These are phyloP conservation scores for Micromussa lordhowensis DNA, from an alignment of 92 coral and sea anemone species.

Conservation along the genomic window DNA sequence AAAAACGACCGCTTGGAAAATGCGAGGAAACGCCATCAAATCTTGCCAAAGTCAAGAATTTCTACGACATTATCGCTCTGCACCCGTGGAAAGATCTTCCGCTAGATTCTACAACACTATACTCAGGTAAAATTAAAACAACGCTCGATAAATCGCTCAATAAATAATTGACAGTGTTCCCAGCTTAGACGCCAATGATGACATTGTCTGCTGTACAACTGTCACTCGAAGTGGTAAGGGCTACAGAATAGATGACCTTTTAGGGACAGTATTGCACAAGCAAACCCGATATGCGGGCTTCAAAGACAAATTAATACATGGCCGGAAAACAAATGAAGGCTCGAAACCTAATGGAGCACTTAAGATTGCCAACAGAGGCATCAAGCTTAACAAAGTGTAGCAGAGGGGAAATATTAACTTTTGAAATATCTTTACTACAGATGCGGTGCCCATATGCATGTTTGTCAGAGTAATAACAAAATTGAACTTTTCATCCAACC, in stretches of 20 bases:
- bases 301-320: neutral
- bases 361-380: neutral
- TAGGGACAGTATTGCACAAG: neutral
- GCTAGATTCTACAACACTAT: neutral
- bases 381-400: neutral
- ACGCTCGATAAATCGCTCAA: neutral
- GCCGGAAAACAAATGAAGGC: neutral
- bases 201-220: neutral
- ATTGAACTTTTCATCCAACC: neutral
- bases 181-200: constrained; percentile 5
- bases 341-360: neutral
- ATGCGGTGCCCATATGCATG: neutral
- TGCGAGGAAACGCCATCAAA: neutral
- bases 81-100: neutral
- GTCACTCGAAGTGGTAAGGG: neutral
- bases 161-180: constrained; percentile 19
- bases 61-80: neutral
- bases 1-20: neutral
- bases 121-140: neutral
- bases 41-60: neutral
- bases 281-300: neutral
- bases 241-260: neutral
- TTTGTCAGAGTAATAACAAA: neutral
- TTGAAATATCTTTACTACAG: neutral
- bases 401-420: neutral